phyloP scores from a whole-genome alignment of 1,140 invertebrate species.

The Macrobrachium rosenbergii region DNA sequence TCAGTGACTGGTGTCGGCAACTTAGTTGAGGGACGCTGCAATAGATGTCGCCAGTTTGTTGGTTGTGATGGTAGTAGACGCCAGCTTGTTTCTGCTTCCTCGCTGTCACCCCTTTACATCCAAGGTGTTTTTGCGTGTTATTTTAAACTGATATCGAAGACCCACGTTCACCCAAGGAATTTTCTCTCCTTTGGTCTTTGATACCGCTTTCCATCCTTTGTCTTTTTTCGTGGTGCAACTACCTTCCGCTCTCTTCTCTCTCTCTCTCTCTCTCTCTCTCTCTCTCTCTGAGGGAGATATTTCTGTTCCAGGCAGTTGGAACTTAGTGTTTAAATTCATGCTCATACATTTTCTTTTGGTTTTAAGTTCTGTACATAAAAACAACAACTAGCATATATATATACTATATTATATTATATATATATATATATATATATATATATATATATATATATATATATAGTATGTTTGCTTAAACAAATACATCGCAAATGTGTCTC shows the following conservation, averaged over 20 bases:
- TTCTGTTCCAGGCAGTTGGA: too few species aligned
- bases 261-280: constrained; percentile 1
- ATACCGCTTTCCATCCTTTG: background rate
- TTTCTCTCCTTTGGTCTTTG: background rate
- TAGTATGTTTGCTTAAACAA: too few species aligned
- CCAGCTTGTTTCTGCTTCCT: background rate
- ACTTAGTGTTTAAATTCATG: too few species aligned
- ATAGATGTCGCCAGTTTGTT: constrained; percentile 41
- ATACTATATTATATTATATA: too few species aligned
- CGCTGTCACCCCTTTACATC: background rate
- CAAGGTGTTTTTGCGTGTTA: background rate
- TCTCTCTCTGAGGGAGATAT: background rate
- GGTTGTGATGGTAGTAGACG: background rate
- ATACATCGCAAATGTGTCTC: too few species aligned
- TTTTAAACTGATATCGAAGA: background rate
- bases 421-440: too few species aligned
- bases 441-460: too few species aligned
- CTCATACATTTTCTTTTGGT: too few species aligned
- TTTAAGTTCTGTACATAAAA: too few species aligned
- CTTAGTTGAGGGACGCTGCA: constrained; percentile 46
- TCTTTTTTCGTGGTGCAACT: background rate
- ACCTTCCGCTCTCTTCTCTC: background rate
- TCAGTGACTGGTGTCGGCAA: constrained; percentile 14
- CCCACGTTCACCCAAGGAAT: background rate
- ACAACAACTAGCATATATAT: too few species aligned